Conservation (phyloP, 2,797 vertebrate species). For the Huso huso region DNA sequence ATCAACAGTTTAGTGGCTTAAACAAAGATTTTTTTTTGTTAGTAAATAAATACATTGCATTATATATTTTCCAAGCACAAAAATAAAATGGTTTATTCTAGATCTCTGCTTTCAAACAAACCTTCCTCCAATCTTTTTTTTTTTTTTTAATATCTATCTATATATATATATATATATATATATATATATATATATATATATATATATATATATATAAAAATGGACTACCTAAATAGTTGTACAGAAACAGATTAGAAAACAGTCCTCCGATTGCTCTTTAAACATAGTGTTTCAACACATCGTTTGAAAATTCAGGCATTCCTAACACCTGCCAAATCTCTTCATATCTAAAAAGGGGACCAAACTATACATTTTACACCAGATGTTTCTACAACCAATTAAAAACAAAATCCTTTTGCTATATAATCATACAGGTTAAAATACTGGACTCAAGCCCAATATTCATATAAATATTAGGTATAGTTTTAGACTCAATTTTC, state of each 20-base stretch:
- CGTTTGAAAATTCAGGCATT: conserved; percentile 43
- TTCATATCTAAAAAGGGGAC: conserved; percentile 8
- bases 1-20: neutral
- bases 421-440: conserved; percentile 18
- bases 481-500: no score
- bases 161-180: no score
- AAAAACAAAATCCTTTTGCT: conserved; percentile 25
- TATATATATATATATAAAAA: neutral
- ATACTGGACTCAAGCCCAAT: neutral
- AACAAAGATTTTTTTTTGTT: conserved; percentile 7
- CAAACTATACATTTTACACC: conserved; percentile 23
- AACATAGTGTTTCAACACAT: conserved; percentile 33
- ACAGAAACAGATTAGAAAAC: conserved; percentile 53
- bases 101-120: conserved; percentile 8
- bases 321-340: conserved; percentile 13
- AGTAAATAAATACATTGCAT: conserved; percentile 35
- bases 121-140: conserved; percentile 10
- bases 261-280: conserved; percentile 32
- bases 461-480: neutral
- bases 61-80: conserved; percentile 39
- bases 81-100: conserved; percentile 35
- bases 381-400: conserved; percentile 32
- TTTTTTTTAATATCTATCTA: neutral
- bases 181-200: no score
- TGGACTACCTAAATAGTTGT: conserved; percentile 43